Evolutionary conservation across 2,113 vertebrate species (phyloP).

Genomic region (Galbula dea): DNA sequence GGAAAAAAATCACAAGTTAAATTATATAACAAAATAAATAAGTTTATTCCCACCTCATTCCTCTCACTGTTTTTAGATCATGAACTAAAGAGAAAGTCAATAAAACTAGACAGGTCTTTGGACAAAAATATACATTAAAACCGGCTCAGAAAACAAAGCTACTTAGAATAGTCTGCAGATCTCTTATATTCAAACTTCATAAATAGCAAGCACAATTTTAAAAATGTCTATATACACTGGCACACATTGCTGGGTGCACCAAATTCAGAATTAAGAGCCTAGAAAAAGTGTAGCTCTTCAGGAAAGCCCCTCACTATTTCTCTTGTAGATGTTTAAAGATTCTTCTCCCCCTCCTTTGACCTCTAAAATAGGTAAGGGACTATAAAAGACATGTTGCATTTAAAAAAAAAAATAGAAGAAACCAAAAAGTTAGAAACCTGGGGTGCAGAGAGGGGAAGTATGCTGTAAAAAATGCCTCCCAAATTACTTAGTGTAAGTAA

Average conservation of each 20-base stretch:
- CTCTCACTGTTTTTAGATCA: slow-evolving; percentile 51
- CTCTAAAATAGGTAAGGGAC: slow-evolving; percentile 16
- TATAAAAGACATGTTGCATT: slow-evolving; percentile 39
- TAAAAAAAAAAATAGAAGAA: slow-evolving; percentile 16
- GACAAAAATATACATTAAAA: slow-evolving; percentile 72
- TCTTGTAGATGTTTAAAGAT: slow-evolving; percentile 43
- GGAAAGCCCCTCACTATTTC: background rate
- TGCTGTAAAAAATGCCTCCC: background rate
- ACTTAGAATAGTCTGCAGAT: slow-evolving; percentile 38
- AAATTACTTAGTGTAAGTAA: background rate
- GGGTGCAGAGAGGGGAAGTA: background rate
- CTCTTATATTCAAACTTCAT: slow-evolving; percentile 47
- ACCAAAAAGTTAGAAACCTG: background rate
- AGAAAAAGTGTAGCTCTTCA: slow-evolving; percentile 30
- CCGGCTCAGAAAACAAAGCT: slow-evolving; percentile 70
- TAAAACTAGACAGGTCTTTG: slow-evolving; percentile 71
- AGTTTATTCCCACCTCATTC: slow-evolving; percentile 59
- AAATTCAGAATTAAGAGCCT: slow-evolving; percentile 35
- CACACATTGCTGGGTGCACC: background rate
- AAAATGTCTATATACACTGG: slow-evolving; percentile 37
- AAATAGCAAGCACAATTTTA: slow-evolving; percentile 58
- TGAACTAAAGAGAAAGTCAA: slow-evolving; percentile 36
- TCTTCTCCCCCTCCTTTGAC: background rate
- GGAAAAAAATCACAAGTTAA: slow-evolving; percentile 57
- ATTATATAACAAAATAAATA: slow-evolving; percentile 74